These are phyloP conservation scores for Meta bourneti DNA, from an alignment of 2,888 invertebrate genomes.

Conservation along the genomic window DNA sequence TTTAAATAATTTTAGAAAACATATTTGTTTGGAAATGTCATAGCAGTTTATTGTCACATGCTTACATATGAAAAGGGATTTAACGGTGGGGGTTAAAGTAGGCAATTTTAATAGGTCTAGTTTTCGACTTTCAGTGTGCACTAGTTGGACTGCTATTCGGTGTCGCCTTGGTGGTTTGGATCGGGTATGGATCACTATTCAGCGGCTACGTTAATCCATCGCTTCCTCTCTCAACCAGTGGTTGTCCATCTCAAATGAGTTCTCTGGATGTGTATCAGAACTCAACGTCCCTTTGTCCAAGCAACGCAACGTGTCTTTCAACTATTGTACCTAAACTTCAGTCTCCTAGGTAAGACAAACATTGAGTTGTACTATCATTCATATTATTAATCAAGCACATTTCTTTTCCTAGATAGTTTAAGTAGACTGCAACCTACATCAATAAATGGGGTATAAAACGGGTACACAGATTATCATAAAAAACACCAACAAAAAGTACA, in stretches of 20 bases:
- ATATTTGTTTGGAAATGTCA: not conserved
- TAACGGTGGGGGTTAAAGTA: too few species aligned
- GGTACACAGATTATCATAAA: too few species aligned
- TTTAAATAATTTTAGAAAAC: not conserved
- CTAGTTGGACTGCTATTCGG: not conserved
- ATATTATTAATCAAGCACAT: not conserved
- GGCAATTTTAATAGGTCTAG: too few species aligned
- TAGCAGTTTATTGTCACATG: not conserved
- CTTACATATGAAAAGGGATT: not conserved
- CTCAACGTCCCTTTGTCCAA: not conserved
- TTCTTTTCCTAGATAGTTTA: not conserved
- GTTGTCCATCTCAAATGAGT: not conserved
- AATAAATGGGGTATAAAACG: too few species aligned
- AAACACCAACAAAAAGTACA: too few species aligned
- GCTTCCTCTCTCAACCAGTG: not conserved
- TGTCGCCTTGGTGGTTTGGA: not conserved
- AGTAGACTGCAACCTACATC: not conserved
- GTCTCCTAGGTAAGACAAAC: not conserved
- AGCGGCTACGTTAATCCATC: constrained; percentile 17
- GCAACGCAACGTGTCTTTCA: not conserved
- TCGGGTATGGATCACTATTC: constrained; percentile 19
- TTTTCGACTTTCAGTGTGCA: not conserved
- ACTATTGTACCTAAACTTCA: not conserved
- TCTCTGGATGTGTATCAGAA: not conserved
- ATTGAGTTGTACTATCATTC: not conserved